phyloP scores from a whole-genome alignment of 2,888 invertebrate genomes.

The Harpalus rufipes region DNA sequence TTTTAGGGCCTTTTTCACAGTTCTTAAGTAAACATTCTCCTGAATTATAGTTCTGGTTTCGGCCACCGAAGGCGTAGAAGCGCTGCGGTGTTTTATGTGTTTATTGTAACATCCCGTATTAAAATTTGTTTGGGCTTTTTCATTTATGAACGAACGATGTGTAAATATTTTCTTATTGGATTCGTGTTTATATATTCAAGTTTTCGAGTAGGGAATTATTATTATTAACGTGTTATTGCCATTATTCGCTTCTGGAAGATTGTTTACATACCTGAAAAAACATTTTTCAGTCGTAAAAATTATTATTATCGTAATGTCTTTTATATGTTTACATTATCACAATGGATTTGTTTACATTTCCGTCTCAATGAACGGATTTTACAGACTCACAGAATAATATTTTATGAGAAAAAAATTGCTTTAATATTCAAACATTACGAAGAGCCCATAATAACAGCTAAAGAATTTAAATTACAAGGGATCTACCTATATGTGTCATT shows the following conservation, averaged over 20 bases:
- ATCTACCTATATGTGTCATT: no score
- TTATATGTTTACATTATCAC: not conserved
- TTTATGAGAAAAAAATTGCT: no score
- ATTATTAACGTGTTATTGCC: conserved; percentile 44
- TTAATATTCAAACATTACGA: no score
- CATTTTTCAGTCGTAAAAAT: conserved; percentile 19
- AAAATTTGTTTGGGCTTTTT: conserved; percentile 54
- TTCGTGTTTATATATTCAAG: conserved; percentile 38
- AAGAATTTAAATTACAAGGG: no score
- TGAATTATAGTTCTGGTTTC: conserved; percentile 52
- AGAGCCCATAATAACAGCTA: no score
- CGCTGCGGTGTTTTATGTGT: conserved; percentile 46
- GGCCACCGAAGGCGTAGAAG: conserved; percentile 43
- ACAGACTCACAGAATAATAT: not conserved
- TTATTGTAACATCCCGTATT: conserved; percentile 38
- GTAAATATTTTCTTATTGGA: conserved; percentile 51
- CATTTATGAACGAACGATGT: conserved; percentile 39
- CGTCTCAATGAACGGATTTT: not conserved
- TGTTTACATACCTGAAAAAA: conserved; percentile 34
- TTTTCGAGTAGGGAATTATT: conserved; percentile 37
- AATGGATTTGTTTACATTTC: not conserved
- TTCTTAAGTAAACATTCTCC: conserved; percentile 64
- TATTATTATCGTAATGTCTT: conserved; percentile 29
- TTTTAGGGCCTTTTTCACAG: conserved; percentile 65
- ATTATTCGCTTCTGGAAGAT: conserved; percentile 23